phyloP scores from a whole-genome alignment of 1,140 invertebrate genomes.

The Eufriesea mexicana region DNA sequence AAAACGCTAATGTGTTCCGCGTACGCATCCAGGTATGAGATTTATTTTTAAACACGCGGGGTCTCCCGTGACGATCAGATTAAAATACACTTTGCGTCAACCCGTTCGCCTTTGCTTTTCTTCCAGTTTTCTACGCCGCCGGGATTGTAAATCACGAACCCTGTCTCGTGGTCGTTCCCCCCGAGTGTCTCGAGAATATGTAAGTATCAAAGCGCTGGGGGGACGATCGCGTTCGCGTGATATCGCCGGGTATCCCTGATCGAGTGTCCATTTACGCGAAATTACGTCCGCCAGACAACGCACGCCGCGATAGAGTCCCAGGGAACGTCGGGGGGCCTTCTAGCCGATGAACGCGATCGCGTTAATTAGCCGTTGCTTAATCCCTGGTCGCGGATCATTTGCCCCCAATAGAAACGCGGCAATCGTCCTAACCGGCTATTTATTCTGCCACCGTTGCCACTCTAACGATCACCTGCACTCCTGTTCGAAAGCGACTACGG shows the following conservation, averaged over 20 bases:
- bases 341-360: not conserved
- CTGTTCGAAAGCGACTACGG: not conserved
- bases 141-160: conserved; percentile 18
- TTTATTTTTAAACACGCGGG: not conserved
- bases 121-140: not conserved
- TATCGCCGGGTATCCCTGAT: conserved; percentile 38
- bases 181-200: conserved; percentile 7
- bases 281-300: not conserved
- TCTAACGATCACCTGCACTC: not conserved
- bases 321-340: not conserved
- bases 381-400: conserved; percentile 6
- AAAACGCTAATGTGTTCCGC: not conserved
- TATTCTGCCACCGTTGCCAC: not conserved
- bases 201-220: conserved; percentile 17
- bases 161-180: conserved; percentile 18
- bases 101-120: not conserved
- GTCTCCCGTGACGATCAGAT: not conserved
- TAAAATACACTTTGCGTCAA: not conserved
- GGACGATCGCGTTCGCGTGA: conserved; percentile 37
- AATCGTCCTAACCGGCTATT: not conserved
- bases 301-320: not conserved
- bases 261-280: conserved; percentile 46
- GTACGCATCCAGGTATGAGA: not conserved
- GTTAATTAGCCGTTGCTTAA: conserved; percentile 21
- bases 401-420: not conserved